phyloP scores from a whole-genome alignment of 2,797 vertebrate genomes.

The Coendou prehensilis region DNA sequence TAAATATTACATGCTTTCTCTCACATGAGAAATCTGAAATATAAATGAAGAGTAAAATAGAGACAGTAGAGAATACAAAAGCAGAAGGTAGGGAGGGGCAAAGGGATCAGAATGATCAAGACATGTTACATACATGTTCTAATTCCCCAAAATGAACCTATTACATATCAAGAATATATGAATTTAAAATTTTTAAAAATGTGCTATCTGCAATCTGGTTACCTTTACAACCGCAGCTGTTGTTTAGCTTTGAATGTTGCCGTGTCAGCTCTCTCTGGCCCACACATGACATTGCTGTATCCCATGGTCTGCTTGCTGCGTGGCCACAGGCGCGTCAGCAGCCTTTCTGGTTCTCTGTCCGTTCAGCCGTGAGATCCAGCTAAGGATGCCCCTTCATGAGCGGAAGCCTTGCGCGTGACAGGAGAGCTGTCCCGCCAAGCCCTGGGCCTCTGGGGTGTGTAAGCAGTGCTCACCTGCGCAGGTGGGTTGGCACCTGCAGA shows the following conservation, averaged over 20 bases:
- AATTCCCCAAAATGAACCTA: not conserved
- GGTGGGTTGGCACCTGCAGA: not conserved
- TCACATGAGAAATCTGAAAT: not conserved
- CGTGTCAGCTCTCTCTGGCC: not conserved
- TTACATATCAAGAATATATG: not conserved
- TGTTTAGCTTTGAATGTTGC: not conserved
- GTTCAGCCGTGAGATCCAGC: not conserved
- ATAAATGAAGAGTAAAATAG: not conserved
- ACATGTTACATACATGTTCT: not conserved
- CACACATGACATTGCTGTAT: not conserved
- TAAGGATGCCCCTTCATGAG: accelerated
- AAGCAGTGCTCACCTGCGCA: not conserved
- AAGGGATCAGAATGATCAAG: not conserved
- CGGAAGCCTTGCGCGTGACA: too few species aligned
- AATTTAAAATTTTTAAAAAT: not conserved
- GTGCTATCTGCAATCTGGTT: not conserved
- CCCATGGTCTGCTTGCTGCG: not conserved
- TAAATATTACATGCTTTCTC: not conserved
- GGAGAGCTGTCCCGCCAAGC: not conserved
- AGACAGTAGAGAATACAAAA: not conserved
- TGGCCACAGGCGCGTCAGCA: accelerated
- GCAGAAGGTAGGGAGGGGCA: not conserved
- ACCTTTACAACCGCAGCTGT: not conserved
- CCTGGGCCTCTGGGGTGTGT: not conserved
- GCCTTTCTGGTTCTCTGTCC: not conserved